Base-by-base conservation (phyloP, 2,888 invertebrate genomes). In the Coecobrya sp. region DNA sequence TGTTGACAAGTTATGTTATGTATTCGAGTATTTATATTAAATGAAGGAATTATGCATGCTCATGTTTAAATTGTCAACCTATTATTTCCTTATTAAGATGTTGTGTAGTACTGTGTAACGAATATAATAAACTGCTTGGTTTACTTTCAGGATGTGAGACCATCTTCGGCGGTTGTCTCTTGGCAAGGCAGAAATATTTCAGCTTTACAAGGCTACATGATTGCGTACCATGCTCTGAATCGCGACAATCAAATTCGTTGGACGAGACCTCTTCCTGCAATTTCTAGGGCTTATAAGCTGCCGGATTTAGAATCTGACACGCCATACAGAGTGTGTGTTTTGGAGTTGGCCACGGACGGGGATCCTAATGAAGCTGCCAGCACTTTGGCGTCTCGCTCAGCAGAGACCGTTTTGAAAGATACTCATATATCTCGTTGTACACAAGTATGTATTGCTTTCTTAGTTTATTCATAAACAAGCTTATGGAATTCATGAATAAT, bases 161-260 rank as follows among this genome's bases (percentile, higher is more conserved):
- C 98, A 70, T 98, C 97, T 96, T 98, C 98, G 88, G 97, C 98
- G 93, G 96, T 98, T 95, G 98, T 98, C 36, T 98, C 98, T 94
- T 98, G 98, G 98, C 98, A 98, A 96, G 98, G 98, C 95, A 97
- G 98, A 95, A 98, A 98, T 96, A 98, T 98, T 96, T 97, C 97
- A 90, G 95, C 95, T 16, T 96, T 98, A 95, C 97, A 97, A 95
- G 98, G 98, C 94, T 98, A 97, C 96, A 97, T 98, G 96, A 97
- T 98, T 95, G 97, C 97, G 95, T 98, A 98, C 96, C 97, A 97
- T 95, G 97, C 97, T 94, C 96, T 97, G 95, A 97, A 97, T 95
- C 96, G 96, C 85, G 96, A 96, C 91, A 96, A 97, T 95, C 96
- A 97, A 96, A 97, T 97, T 95, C 97, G 98, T 94, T 97, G 97